phyloP scores from a whole-genome alignment of 35 echinoderm and acorn worm genomes.

The Heliocidaris erythrogramma region DNA sequence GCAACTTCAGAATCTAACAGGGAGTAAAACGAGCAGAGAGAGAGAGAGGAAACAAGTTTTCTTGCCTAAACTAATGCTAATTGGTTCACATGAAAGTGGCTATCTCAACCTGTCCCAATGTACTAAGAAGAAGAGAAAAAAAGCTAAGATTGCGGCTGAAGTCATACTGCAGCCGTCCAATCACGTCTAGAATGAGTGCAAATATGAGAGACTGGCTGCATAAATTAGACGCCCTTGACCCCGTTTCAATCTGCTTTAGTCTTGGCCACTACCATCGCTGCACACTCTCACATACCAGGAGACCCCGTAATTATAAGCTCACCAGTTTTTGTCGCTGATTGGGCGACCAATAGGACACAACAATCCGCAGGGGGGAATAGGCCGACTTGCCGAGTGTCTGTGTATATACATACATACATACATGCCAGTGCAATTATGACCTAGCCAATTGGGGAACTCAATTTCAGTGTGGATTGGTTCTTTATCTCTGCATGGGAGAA shows the following conservation, averaged over 20 bases:
- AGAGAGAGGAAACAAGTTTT: background rate
- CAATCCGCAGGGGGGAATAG: conserved; percentile 28
- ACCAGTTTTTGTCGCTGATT: conserved; percentile 48
- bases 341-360: conserved; percentile 47
- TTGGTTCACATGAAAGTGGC: conserved; percentile 5
- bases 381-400: conserved; percentile 34
- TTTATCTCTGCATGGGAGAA: conserved; percentile 40
- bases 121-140: conserved; percentile 21
- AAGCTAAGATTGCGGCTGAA: conserved; percentile 11
- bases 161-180: conserved; percentile 42
- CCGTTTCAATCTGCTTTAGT: conserved; percentile 26
- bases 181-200: conserved; percentile 47
- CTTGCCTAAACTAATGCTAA: conserved; percentile 31
- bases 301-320: conserved; percentile 49
- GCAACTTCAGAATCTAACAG: background rate
- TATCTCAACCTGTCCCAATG: conserved; percentile 1
- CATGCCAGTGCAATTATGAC: conserved; percentile 51
- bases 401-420: conserved; percentile 45
- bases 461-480: conserved; percentile 53
- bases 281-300: conserved; percentile 44
- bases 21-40: too few species aligned
- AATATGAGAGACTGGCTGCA: conserved; percentile 51
- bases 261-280: background rate
- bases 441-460: conserved; percentile 51
- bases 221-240: conserved; percentile 53